Evolutionary conservation across 2,113 vertebrate species (phyloP).

Genomic region (Aplodontia rufa): DNA sequence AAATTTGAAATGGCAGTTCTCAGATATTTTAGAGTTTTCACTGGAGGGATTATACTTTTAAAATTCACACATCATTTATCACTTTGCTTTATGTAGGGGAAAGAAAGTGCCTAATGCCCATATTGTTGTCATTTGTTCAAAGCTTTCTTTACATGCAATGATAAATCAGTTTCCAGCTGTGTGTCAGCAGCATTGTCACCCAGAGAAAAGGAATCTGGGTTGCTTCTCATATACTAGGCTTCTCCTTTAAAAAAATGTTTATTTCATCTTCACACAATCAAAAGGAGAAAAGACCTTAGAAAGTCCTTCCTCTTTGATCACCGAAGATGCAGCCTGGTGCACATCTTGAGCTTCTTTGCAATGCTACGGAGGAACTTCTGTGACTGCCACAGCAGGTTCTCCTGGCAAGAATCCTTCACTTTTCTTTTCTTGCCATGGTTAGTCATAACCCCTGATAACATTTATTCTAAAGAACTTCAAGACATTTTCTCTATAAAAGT

Average conservation of each 20-base stretch:
- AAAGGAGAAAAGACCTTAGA: not conserved
- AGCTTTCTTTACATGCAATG: conserved; percentile 15
- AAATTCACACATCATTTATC: conserved; percentile 50
- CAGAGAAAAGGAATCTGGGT: not conserved
- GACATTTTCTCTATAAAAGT: not conserved
- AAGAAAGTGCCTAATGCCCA: conserved; percentile 21
- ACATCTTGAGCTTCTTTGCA: not conserved
- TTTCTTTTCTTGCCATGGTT: not conserved
- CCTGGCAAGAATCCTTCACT: not conserved
- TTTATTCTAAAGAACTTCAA: not conserved
- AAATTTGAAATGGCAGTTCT: conserved; percentile 49
- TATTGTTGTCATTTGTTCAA: conserved; percentile 48
- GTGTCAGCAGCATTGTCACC: conserved; percentile 1
- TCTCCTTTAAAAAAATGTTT: conserved; percentile 23
- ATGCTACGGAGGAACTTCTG: not conserved
- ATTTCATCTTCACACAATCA: conserved; percentile 23
- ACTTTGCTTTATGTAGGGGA: conserved; percentile 22
- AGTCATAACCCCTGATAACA: not conserved
- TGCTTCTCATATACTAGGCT: not conserved
- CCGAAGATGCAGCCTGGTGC: not conserved
- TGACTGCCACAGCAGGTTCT: not conserved
- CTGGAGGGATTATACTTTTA: conserved; percentile 41
- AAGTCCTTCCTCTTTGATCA: not conserved
- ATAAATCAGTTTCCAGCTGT: conserved; percentile 58
- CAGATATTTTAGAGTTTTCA: conserved; percentile 37